Evolutionary conservation across 2,797 vertebrate species (phyloP).

Genomic region (Parotocinclus haroldoi): DNA sequence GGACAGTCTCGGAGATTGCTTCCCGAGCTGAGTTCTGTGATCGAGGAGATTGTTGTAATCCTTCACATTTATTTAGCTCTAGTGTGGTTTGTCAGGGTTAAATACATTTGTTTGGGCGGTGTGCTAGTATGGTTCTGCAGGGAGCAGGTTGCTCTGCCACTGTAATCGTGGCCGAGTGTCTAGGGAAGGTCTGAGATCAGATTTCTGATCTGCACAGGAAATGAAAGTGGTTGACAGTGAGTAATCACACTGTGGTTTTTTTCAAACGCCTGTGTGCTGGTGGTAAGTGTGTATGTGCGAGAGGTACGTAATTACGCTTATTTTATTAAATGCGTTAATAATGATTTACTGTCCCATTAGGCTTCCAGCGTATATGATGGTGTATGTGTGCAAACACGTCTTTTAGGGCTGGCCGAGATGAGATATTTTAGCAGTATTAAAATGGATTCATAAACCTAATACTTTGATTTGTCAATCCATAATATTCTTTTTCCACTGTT

Average conservation of each 20-base stretch:
- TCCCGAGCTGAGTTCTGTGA: constrained; percentile 8
- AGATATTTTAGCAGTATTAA: too few relatives aligned
- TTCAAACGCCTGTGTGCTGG: constrained; percentile 11
- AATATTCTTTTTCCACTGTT: too few relatives aligned
- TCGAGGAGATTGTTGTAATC: constrained; percentile 34
- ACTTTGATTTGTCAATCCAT: too few relatives aligned
- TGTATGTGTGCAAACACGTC: too few relatives aligned
- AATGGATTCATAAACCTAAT: too few relatives aligned
- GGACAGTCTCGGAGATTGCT: constrained; percentile 7
- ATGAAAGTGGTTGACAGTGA: constrained; percentile 68
- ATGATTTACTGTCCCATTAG: constrained; percentile 60
- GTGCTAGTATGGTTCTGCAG: background rate
- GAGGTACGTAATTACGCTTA: background rate
- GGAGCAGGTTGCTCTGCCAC: background rate
- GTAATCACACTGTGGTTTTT: constrained; percentile 53
- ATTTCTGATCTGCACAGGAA: constrained; percentile 62
- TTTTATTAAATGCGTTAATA: constrained; percentile 61
- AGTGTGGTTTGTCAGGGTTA: constrained; percentile 25
- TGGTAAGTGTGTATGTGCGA: constrained; percentile 18
- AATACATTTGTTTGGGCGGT: constrained; percentile 18
- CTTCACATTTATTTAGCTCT: constrained; percentile 37
- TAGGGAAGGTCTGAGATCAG: constrained; percentile 54
- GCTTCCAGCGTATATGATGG: background rate
- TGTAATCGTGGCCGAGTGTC: constrained; percentile 62
- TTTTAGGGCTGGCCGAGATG: too few relatives aligned